Evolutionary conservation across 2,888 invertebrate genomes (phyloP).

Genomic region (Trichacis sp.): DNA sequence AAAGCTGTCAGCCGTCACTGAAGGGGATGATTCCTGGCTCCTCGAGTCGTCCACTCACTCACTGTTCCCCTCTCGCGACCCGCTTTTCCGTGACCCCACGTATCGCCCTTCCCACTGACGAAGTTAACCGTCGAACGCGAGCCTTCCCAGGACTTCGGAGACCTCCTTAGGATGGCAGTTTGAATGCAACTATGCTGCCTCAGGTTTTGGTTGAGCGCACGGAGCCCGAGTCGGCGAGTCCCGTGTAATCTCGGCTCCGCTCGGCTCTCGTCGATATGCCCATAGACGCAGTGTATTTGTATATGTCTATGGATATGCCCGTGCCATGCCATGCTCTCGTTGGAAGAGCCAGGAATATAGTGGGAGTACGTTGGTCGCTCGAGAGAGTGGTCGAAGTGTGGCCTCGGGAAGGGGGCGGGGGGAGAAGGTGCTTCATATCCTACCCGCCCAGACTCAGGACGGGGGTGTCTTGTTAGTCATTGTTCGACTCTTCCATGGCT

Average conservation of each 20-base stretch:
- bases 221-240: conserved; percentile 53
- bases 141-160: conserved; percentile 50
- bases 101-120: conserved; percentile 28
- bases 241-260: conserved; percentile 54
- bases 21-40: conserved; percentile 10
- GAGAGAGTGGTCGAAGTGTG: conserved; percentile 26
- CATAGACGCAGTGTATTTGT: conserved; percentile 59
- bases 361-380: conserved; percentile 35
- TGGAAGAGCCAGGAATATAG: conserved; percentile 41
- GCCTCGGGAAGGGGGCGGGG: conserved; percentile 25
- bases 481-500: conserved; percentile 48
- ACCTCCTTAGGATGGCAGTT: conserved; percentile 59
- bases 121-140: conserved; percentile 40
- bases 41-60: conserved; percentile 15
- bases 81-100: conserved; percentile 26
- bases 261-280: conserved; percentile 66
- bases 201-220: conserved; percentile 59
- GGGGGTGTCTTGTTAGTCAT: conserved; percentile 65
- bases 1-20: conserved; percentile 29
- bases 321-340: conserved; percentile 48
- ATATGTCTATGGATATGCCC: conserved; percentile 58
- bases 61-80: conserved; percentile 18
- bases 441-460: too few relatives aligned
- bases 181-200: conserved; percentile 65
- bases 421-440: conserved; percentile 1